Percentiles rank a stretch among this genome's conserved stretches.
phyloP scores from a whole-genome alignment of 2,888 invertebrate genomes.

The Allygus modestus region DNA sequence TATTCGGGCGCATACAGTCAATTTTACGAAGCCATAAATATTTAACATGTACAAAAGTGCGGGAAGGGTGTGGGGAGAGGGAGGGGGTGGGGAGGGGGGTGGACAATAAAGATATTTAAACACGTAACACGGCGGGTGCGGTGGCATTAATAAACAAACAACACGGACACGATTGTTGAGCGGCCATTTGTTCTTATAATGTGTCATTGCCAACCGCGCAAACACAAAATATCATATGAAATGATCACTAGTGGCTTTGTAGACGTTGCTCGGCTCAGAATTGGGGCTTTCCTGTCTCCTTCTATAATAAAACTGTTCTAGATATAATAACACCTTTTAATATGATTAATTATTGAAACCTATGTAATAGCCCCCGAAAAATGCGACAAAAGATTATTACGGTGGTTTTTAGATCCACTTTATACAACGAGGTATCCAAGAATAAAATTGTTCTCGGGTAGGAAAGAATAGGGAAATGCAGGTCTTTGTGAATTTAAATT shows the following conservation, averaged over 20 bases:
- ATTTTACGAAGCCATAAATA: slow-evolving; percentile 41
- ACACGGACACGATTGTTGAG: slow-evolving; percentile 42
- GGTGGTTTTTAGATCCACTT: too few relatives aligned
- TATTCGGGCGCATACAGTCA: slow-evolving; percentile 11
- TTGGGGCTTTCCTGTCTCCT: too few relatives aligned
- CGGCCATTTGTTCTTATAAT: slow-evolving; percentile 46
- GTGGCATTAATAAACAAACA: slow-evolving; percentile 44
- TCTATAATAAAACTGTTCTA: too few relatives aligned
- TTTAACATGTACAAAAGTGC: slow-evolving; percentile 19
- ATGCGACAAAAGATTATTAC: too few relatives aligned
- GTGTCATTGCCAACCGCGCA: slow-evolving; percentile 44
- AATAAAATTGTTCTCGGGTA: too few relatives aligned
- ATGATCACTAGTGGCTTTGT: slow-evolving; percentile 13
- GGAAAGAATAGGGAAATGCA: too few relatives aligned
- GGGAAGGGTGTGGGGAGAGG: background rate
- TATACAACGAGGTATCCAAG: too few relatives aligned
- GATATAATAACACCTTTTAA: too few relatives aligned
- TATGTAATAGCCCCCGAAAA: too few relatives aligned
- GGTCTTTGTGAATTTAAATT: too few relatives aligned
- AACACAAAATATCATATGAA: slow-evolving; percentile 23
- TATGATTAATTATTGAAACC: too few relatives aligned
- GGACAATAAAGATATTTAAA: slow-evolving; percentile 55
- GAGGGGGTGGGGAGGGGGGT: slow-evolving; percentile 2
- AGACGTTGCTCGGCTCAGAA: background rate
- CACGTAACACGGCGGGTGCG: slow-evolving; percentile 4